Evolutionary conservation across 2,888 invertebrate species (phyloP), one percentile per base, ranked within the genome.

Genomic region (Calameuta idolon): DNA sequence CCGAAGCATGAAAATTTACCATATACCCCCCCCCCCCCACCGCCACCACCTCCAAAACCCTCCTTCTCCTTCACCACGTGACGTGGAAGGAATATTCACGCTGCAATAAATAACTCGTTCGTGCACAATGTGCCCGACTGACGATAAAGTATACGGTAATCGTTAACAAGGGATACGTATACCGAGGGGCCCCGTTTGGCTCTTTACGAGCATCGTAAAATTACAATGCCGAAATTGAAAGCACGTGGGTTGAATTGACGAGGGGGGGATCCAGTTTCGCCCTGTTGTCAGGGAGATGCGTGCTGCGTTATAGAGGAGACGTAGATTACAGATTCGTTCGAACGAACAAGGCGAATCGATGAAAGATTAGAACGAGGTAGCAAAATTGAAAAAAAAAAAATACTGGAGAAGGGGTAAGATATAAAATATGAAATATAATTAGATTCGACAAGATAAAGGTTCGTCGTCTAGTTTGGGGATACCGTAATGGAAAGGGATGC

Each of bases 101-200:
- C 80, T 80, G 79, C 81, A 79, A 82, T 82, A 82, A 82, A 82
- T 79, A 82, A 82, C 78, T 75, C 73, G 73, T 73, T 74, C 37
- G 79, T 76, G 71, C 71, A 75, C 79, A 80, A 79, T 78, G 75
- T 73, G 69, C 76, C 68, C 76, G 73, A 74, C 74, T 76, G 75
- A 12, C 73, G 73, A 68, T 81, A 81, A 77, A 31, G 71, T 81
- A 76, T 79, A 76, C 76, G 76, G 80, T 81, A 79, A 77, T 79
- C 76, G 81, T 81, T 81, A 81, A 81, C 79, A 80, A 81, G 77
- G 71, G 31, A 23, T 31, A 34, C 11, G 12, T 35, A 11, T 12
- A 30, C 37, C 12, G 4, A 37, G 37, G 37, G 71, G 71, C 71
- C 71, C 12, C 71, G 71, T 23, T 55, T 23, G 71, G 71, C 15